Conservation (phyloP, 53 echinoderm and acorn worm species). For the Crossaster papposus region DNA sequence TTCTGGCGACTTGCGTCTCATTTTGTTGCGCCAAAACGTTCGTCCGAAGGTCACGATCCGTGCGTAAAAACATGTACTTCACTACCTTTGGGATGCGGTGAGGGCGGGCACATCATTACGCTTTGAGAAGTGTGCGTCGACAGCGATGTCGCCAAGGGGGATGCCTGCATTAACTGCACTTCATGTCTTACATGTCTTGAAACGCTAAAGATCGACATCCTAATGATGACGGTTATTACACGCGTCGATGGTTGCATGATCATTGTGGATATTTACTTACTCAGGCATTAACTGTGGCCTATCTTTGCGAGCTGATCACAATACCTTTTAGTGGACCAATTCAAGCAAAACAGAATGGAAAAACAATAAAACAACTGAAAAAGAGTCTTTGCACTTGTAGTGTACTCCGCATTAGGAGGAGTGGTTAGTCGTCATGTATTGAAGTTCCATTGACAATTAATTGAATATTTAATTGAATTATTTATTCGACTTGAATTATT, state of each 20-base stretch:
- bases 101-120: background rate
- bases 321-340: no score
- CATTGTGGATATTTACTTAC: background rate
- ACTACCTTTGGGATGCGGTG: slow-evolving; percentile 20
- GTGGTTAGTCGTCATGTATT: background rate
- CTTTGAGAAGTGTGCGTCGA: slow-evolving; percentile 14
- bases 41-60: background rate
- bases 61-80: slow-evolving; percentile 26
- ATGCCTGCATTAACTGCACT: background rate
- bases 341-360: no score
- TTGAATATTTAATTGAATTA: background rate
- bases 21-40: background rate
- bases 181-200: background rate
- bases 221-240: background rate
- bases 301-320: no score
- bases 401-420: no score
- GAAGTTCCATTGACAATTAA: background rate
- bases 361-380: no score
- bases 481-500: background rate
- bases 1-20: no score
- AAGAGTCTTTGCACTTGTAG: no score
- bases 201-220: background rate
- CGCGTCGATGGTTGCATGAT: background rate
- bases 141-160: background rate
- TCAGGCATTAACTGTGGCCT: background rate